Conservation (phyloP, 2,113 vertebrate species). For the Pampusana beccarii region DNA sequence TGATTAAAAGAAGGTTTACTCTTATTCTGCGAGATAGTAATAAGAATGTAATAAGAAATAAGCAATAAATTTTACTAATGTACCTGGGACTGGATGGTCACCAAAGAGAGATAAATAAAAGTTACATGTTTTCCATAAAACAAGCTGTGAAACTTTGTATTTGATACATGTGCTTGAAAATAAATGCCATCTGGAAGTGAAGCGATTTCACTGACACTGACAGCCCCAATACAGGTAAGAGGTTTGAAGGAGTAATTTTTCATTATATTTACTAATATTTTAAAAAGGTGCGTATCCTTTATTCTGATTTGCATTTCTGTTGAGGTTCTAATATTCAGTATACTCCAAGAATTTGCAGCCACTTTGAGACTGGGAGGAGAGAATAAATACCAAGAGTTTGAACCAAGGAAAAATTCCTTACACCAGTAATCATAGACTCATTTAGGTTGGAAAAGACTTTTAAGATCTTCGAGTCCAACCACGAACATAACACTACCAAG, state of each 20-base stretch:
- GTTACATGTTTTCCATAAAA: not conserved
- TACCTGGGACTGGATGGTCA: not conserved
- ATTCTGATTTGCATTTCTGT: not conserved
- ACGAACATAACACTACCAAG: too few relatives aligned
- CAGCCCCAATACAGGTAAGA: not conserved
- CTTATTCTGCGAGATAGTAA: not conserved
- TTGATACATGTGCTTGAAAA: not conserved
- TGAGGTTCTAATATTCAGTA: not conserved
- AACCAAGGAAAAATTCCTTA: constrained; percentile 21
- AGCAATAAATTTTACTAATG: constrained; percentile 4
- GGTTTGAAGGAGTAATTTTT: not conserved
- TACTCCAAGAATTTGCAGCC: not conserved
- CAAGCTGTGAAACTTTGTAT: not conserved
- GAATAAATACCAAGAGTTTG: not conserved
- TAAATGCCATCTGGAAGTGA: not conserved
- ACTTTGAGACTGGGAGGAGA: not conserved
- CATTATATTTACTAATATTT: constrained; percentile 29
- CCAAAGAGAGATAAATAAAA: not conserved
- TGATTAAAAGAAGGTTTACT: constrained; percentile 11
- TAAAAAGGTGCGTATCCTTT: not conserved
- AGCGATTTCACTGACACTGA: not conserved
- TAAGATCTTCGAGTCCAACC: too few relatives aligned
- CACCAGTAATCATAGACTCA: not conserved
- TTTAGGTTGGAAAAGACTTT: too few relatives aligned
- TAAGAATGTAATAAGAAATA: constrained; percentile 14